Evolutionary conservation across 2,888 invertebrate genomes (phyloP).

Genomic region (Sphaeridia pumilis): DNA sequence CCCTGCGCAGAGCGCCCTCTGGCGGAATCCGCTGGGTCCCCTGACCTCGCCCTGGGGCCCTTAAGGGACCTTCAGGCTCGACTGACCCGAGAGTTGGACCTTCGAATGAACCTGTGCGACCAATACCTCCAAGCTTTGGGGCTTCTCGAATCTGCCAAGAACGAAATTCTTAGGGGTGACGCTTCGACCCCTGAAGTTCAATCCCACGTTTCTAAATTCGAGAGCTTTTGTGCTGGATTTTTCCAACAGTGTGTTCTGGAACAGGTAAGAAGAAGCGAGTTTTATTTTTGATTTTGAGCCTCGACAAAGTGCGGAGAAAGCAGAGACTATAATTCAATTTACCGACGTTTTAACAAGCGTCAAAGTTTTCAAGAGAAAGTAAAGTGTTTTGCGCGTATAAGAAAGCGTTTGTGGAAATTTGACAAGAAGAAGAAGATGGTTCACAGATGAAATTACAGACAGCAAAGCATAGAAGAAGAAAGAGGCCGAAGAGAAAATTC

Average conservation of each 20-base stretch:
- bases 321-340: neutral
- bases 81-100: constrained; percentile 1
- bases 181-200: neutral
- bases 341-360: neutral
- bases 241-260: neutral
- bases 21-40: constrained; percentile 2
- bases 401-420: neutral
- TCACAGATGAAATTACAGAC: neutral
- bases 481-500: neutral
- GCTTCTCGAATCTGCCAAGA: neutral
- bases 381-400: neutral
- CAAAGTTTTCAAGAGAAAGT: neutral
- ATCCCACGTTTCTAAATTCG: neutral
- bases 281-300: neutral
- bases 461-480: neutral
- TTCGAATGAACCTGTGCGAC: constrained; percentile 7
- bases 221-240: neutral
- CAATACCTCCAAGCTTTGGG: constrained; percentile 3
- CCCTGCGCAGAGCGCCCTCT: neutral
- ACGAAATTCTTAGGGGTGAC: neutral
- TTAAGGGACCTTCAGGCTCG: constrained; percentile 7
- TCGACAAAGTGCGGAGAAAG: neutral
- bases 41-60: constrained; percentile 3
- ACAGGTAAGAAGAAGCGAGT: neutral
- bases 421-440: neutral